Base-by-base conservation (phyloP, 2,888 invertebrate genomes). In the Bombylius discolor region DNA sequence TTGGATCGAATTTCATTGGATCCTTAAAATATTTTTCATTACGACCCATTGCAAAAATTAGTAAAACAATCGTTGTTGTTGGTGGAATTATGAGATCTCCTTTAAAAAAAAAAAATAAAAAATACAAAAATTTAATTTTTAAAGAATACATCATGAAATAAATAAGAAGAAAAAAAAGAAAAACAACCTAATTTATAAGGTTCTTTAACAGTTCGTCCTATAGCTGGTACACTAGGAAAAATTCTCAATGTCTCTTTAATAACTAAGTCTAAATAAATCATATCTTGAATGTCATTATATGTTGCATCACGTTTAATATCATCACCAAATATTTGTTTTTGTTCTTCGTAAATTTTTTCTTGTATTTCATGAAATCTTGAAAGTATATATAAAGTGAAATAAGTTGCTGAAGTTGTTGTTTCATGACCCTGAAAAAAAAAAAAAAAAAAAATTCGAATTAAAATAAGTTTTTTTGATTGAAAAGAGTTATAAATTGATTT, bases 361-460 rank as follows among this genome's bases (percentile, higher is more conserved):
- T 94, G 93, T 47, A 92, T 82, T 9, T 89, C 79, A 47, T 85
- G 86, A 67, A 93, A 82, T 49, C 85, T 79, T 5, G 89, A 92
- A 67, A 94, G 81, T 66, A 91, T 77, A 62, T 87, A 87, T 6
- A 92, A 77, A 58, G 88, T 85, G 79, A 93, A 95, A 68, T 88
- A 89, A 61, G 90, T 87, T 2, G 87, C 92, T 36, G 93, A 88
- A 11, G 89, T 85, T 0, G 88, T 89, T 8, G 89, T 89, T 66
- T 89, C 89, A 69, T 89, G 89, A 4, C 88, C 88, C 81, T 94
- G 86, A 69, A 89, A 89, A n/a, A n/a, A n/a, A n/a, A n/a, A n/a
- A n/a, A n/a, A 23, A 23, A 23, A 23, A 23, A 23, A 2, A 23
- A 23, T 23, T 23, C 23, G 23, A 23, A 23, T 23, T 23, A 23